Base-by-base conservation (phyloP, 2,113 vertebrate species). In the Psettodes erumei region DNA sequence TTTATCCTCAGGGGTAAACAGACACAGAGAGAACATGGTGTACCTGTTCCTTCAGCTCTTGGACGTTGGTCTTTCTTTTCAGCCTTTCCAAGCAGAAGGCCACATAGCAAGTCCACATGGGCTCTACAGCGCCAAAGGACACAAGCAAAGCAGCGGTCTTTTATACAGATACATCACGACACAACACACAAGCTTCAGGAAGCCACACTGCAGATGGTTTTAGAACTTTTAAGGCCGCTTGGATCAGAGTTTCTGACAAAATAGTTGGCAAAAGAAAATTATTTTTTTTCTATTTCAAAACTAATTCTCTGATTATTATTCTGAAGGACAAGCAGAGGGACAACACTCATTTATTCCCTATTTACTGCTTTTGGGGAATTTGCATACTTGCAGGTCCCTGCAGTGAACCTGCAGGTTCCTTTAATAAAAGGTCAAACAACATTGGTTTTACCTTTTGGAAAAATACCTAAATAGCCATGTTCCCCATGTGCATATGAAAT, bases 71-170 rank as follows among this genome's bases (percentile, higher is more conserved):
- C 86, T 96, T 98, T 89, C 97, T 96, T 72, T 95, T 94, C 45
- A 89, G 93, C 64, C 96, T 94, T 76, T 97, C 96, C 73, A 95
- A 78, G 69, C 96, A 97, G 90, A 98, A 99, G 5, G 75, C 87
- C 43, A 95, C 82, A n/a, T 96, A 99, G 86, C 91, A 94, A 11
- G 95, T 95, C 97, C 98, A 99, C 97, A 98, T 96, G 68, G 92
- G 86, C 90, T 95, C 98, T 99, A 74, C 0, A 88, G 77, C 47
- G 16, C 7, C n/a, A 76, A 69, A 55, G 28, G 3, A 85, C 25
- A 81, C 10, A 43, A 37, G 35, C 43, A 70, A 16, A 64, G 40
- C 5, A 32, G 18, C 0, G 2, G 5, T 70, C 59, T 71, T 6
- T 53, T 69, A 55, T 5, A n/a, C 38, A 32, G 21, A 40, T 9